Evolutionary conservation across 1,140 invertebrate species (phyloP).

Genomic region (Phymorhynchus buccinoides): DNA sequence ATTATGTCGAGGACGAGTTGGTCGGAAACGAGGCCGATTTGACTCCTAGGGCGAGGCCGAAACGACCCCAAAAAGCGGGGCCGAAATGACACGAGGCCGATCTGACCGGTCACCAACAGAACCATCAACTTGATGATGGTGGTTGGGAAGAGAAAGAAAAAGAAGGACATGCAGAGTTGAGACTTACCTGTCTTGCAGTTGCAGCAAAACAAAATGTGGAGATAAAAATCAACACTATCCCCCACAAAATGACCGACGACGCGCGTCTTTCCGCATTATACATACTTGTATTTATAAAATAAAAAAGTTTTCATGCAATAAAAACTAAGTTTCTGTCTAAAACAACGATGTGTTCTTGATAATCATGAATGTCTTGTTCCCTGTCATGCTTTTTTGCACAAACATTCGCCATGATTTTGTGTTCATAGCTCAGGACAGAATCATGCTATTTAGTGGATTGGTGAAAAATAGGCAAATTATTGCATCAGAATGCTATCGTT

Average conservation of each 20-base stretch:
- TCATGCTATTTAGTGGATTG: not conserved
- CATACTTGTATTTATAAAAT: not conserved
- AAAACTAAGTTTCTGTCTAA: not conserved
- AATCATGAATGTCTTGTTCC: not conserved
- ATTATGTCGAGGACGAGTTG: too few species aligned
- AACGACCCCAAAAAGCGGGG: too few species aligned
- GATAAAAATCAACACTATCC: not conserved
- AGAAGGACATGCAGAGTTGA: too few species aligned
- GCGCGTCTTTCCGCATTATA: not conserved
- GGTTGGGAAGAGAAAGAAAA: too few species aligned
- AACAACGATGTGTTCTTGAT: not conserved
- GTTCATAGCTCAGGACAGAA: not conserved
- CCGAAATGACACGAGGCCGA: too few species aligned
- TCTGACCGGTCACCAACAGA: too few species aligned
- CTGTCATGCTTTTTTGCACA: not conserved
- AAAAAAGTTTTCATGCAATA: not conserved
- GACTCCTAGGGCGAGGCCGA: too few species aligned
- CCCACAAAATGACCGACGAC: not conserved
- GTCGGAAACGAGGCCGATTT: too few species aligned
- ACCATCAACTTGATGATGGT: too few species aligned
- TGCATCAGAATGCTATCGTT: not conserved
- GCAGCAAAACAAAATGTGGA: not conserved
- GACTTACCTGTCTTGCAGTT: conserved; percentile 10
- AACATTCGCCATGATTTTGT: conserved; percentile 19
- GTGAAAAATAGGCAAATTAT: not conserved